Base-by-base conservation (phyloP, 2,113 vertebrate genomes). In the Mormyrus lacerda region DNA sequence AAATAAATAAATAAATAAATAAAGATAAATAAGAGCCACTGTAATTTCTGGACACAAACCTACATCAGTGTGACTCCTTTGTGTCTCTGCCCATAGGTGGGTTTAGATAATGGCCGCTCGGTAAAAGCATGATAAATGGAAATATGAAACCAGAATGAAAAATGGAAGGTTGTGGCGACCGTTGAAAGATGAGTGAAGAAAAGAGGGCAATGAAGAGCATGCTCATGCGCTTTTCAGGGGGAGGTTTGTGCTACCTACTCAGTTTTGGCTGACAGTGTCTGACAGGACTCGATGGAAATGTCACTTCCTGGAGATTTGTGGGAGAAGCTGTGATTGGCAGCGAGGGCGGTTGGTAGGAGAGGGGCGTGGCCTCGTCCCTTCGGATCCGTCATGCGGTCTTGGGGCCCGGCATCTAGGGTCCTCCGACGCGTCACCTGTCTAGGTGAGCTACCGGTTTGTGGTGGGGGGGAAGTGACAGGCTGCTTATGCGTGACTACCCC, bases 331-430 rank as follows among this genome's bases (percentile, higher is more conserved):
- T 7, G 65, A 88, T 50, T 95, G 96, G 96, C 94, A 93, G 94
- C 94, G 88, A 96, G 93, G 95, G 92, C 93, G 95, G 94, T 93
- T 96, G 96, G 96, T 96, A 96, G 95, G 93, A 92, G 92, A 90
- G 95, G 94, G 92, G 96, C 21, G 95, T 93, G 90, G 93, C 0
- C 6, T 85, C 93, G 95, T 96, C 95, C 95, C 92, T 92, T 97
- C 94, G 90, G 91, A 95, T 97, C 85, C 96, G 96, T 96, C 96
- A 96, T 91, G 91, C 91, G 51, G 93, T 91, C 42, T 92, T 91
- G 94, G 94, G 55, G 87, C 31, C 93, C 73, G 92, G 90, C 55
- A 89, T 91, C 58, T 5, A 89, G 93, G 92, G 90, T 91, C 91
- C 27, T 50, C 87, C 27, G n/a, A 19, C 90, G 21, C n/a, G 39